A percentile compares a stretch with the other conserved stretches of the same genome.
Conservation (phyloP, 2,113 vertebrate species). For the Leptocoma aspasia region DNA sequence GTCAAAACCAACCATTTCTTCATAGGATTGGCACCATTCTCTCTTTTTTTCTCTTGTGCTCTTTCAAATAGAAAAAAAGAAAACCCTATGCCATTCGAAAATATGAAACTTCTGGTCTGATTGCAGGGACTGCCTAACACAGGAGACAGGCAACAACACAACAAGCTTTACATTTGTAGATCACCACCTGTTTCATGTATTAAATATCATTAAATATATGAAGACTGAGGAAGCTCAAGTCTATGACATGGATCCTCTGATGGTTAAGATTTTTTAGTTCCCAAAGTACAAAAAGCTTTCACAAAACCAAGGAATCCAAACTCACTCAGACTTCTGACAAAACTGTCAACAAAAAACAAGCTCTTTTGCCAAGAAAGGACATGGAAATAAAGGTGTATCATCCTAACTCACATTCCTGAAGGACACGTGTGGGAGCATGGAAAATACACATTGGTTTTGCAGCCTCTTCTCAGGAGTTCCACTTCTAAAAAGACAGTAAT, state of each 20-base stretch:
- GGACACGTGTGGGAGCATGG: rapidly evolving
- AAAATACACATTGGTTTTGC: neutral
- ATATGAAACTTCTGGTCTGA: neutral
- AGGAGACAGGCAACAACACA: neutral
- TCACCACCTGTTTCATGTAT: neutral
- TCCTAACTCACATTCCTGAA: neutral
- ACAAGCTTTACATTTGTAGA: neutral
- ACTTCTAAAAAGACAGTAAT: neutral
- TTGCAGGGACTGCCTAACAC: neutral
- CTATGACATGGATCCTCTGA: neutral
- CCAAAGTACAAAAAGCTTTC: neutral
- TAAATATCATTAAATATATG: neutral
- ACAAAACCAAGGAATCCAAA: neutral
- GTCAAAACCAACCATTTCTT: neutral
- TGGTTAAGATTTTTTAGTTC: neutral
- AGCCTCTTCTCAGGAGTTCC: neutral
- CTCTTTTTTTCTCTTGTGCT: neutral
- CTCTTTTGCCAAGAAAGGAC: neutral
- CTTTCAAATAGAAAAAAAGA: neutral
- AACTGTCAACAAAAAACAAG: neutral
- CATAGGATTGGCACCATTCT: neutral
- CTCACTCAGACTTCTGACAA: neutral
- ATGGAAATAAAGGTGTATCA: neutral
- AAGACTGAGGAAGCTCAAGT: neutral
- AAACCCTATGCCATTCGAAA: neutral